A percentile compares a stretch with the other conserved stretches of the same genome.
phyloP scores from a whole-genome alignment of 2,888 invertebrate species.

The Adelphocoris suturalis region DNA sequence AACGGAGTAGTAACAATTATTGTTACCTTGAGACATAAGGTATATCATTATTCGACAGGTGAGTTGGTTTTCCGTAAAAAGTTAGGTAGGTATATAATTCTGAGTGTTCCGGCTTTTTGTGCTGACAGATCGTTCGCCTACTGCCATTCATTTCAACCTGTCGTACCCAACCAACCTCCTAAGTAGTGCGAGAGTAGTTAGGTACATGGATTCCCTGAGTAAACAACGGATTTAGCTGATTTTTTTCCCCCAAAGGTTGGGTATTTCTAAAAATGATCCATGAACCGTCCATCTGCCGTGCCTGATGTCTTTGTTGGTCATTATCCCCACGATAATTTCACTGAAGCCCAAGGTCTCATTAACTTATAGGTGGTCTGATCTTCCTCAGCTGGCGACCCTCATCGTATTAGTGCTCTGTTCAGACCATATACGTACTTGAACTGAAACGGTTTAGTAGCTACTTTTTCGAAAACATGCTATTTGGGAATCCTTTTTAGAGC shows the following conservation, averaged over 20 bases:
- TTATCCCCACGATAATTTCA: not conserved
- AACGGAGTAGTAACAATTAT: no score
- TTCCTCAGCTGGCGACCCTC: slow-evolving; percentile 7
- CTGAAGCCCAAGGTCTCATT: not conserved
- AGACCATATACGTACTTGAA: no score
- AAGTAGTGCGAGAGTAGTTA: not conserved
- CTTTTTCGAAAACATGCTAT: no score
- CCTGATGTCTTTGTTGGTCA: slow-evolving; percentile 19
- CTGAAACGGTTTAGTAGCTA: no score
- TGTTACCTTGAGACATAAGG: no score
- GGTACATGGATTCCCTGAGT: not conserved
- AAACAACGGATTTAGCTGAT: not conserved
- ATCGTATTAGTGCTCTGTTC: not conserved
- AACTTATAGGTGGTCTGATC: slow-evolving; percentile 6
- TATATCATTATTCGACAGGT: not conserved
- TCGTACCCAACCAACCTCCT: not conserved
- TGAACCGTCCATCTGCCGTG: not conserved
- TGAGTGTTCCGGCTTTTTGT: not conserved
- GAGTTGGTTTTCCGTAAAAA: not conserved
- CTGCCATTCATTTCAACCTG: not conserved
- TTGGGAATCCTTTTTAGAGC: no score
- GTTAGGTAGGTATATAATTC: no score
- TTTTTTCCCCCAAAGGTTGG: not conserved
- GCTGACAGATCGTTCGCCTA: not conserved
- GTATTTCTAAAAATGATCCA: not conserved